phyloP scores from a whole-genome alignment of 2,113 vertebrate species.

The Archocentrus centrarchus region DNA sequence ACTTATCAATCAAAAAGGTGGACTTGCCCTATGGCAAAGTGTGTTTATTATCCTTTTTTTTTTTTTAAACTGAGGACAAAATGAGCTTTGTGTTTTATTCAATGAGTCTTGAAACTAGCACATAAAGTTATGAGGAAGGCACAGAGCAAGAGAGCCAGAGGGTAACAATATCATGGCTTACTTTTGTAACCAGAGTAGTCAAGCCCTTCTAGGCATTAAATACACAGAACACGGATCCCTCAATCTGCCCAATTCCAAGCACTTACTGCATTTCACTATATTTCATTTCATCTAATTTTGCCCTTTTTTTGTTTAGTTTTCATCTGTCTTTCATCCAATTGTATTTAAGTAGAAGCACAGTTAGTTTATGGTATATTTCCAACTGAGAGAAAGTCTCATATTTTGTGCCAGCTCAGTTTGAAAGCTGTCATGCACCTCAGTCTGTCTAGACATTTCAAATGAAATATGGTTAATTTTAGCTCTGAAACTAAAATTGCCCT shows the following conservation, averaged over 20 bases:
- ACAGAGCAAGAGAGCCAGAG: too few species aligned
- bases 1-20: too few species aligned
- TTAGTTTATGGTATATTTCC: neutral
- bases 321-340: neutral
- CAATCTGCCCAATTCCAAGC: neutral
- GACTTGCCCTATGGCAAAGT: too few species aligned
- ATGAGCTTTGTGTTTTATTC: too few species aligned
- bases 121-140: too few species aligned
- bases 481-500: conserved; percentile 32
- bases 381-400: neutral
- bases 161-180: too few species aligned
- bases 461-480: conserved; percentile 47
- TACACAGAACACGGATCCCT: neutral
- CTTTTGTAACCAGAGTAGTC: too few species aligned
- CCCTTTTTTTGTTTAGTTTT: neutral
- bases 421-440: conserved; percentile 14
- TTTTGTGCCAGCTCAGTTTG: conserved; percentile 14
- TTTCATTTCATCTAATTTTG: neutral
- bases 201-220: too few species aligned
- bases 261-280: neutral
- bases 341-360: neutral
- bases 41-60: too few species aligned
- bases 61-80: too few species aligned
- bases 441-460: conserved; percentile 1
- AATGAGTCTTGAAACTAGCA: too few species aligned